These are phyloP conservation scores for Argya squamiceps DNA, from an alignment of 2,797 vertebrate species.

Conservation along the genomic window DNA sequence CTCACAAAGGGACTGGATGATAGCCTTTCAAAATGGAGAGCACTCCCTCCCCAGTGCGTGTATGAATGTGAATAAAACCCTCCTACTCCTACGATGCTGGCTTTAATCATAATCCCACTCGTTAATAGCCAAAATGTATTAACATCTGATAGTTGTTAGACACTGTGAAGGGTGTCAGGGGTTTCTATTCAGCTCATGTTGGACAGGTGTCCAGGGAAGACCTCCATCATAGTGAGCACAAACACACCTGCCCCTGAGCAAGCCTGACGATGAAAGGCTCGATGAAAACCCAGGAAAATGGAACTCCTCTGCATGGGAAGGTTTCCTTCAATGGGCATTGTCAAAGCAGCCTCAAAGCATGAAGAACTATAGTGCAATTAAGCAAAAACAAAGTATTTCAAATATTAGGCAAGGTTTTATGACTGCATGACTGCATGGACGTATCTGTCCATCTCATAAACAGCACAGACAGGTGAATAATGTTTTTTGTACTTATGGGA, in stretches of 20 bases:
- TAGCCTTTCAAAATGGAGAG: background rate
- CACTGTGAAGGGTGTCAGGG: background rate
- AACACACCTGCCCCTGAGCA: background rate
- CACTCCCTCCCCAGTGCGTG: background rate
- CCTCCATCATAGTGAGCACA: background rate
- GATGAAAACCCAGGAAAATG: background rate
- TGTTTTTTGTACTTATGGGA: background rate
- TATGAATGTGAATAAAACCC: background rate
- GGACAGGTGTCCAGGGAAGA: slow-evolving; percentile 23
- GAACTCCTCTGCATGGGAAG: background rate
- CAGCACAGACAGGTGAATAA: background rate
- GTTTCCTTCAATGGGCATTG: background rate
- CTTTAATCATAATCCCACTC: background rate
- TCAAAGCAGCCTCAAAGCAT: background rate
- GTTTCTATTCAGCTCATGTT: background rate
- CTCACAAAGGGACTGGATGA: slow-evolving; percentile 18
- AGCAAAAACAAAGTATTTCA: background rate
- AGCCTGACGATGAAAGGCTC: background rate
- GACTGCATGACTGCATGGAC: background rate
- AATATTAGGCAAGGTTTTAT: background rate
- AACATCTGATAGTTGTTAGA: slow-evolving; percentile 8
- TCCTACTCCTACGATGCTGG: background rate
- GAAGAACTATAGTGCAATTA: background rate
- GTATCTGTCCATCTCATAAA: background rate
- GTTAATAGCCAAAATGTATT: background rate